phyloP scores from a whole-genome alignment of 2,113 vertebrate species.

The Cettia cetti region DNA sequence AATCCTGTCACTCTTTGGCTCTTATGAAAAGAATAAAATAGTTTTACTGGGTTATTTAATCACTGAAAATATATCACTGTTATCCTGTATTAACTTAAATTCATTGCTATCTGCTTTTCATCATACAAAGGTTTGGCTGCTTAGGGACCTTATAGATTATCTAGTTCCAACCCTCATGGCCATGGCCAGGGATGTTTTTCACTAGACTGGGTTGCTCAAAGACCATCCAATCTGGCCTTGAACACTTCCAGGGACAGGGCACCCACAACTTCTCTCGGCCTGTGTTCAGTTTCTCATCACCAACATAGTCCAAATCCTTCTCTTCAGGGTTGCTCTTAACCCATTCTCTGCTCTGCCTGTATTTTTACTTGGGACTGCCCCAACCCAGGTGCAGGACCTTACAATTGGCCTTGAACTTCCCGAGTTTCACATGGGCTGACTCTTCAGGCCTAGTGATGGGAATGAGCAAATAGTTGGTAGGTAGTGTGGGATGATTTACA shows the following conservation, averaged over 20 bases:
- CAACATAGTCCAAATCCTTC: not conserved
- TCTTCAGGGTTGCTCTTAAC: not conserved
- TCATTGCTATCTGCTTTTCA: not conserved
- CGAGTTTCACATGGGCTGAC: accelerated
- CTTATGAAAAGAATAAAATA: not conserved
- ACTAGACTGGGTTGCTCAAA: not conserved
- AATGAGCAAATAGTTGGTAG: not conserved
- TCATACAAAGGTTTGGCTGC: not conserved
- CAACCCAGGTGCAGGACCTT: not conserved
- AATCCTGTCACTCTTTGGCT: not conserved
- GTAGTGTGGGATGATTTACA: not conserved
- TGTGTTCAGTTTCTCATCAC: not conserved
- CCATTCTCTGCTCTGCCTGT: not conserved
- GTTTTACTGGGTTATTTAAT: not conserved
- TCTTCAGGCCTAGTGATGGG: not conserved
- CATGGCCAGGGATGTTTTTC: not conserved
- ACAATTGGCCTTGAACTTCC: not conserved
- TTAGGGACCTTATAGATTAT: not conserved
- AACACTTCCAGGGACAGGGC: not conserved
- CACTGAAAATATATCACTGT: not conserved
- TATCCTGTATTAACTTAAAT: not conserved
- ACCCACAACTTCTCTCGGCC: not conserved
- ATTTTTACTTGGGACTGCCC: not conserved
- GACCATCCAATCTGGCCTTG: not conserved
- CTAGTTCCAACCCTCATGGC: not conserved